phyloP scores from a whole-genome alignment of 2,113 vertebrate species.

The Scomber scombrus region DNA sequence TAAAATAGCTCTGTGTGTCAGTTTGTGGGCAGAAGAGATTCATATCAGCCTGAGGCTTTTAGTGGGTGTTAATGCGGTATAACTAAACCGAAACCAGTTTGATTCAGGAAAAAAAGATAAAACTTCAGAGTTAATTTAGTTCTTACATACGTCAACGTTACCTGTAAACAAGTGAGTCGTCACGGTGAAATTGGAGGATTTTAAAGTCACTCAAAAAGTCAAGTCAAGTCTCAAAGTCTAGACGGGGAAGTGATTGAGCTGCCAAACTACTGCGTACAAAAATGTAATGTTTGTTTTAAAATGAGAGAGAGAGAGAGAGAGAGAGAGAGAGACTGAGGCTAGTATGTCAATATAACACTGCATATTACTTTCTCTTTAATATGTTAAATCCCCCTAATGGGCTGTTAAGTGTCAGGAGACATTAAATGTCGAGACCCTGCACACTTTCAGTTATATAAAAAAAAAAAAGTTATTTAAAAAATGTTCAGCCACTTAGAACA shows the following conservation, averaged over 20 bases:
- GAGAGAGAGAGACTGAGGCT: too few species aligned
- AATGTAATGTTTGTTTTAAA: too few species aligned
- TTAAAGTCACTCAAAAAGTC: background rate
- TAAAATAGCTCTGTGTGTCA: constrained; percentile 23
- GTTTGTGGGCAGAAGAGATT: constrained; percentile 47
- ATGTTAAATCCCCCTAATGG: too few species aligned
- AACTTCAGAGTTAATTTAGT: background rate
- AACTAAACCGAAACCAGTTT: constrained; percentile 66
- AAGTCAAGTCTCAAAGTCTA: background rate
- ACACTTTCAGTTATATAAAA: too few species aligned
- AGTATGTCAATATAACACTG: too few species aligned
- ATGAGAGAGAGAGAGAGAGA: too few species aligned
- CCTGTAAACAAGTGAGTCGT: background rate
- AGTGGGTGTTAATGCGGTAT: constrained; percentile 53
- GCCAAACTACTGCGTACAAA: background rate
- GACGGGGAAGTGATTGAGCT: constrained; percentile 3
- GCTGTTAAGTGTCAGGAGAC: too few species aligned
- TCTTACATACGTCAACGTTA: background rate
- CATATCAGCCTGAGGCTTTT: constrained; percentile 17
- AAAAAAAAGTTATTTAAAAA: too few species aligned
- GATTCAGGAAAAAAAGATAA: background rate
- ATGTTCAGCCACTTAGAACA: too few species aligned
- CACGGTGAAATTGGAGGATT: background rate
- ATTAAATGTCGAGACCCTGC: too few species aligned
- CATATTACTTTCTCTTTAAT: too few species aligned